A percentile compares a stretch with the other conserved stretches of the same genome.
These are phyloP conservation scores for Sphyrna mokarran DNA, from an alignment of 2,113 vertebrate genomes.

Conservation along the genomic window DNA sequence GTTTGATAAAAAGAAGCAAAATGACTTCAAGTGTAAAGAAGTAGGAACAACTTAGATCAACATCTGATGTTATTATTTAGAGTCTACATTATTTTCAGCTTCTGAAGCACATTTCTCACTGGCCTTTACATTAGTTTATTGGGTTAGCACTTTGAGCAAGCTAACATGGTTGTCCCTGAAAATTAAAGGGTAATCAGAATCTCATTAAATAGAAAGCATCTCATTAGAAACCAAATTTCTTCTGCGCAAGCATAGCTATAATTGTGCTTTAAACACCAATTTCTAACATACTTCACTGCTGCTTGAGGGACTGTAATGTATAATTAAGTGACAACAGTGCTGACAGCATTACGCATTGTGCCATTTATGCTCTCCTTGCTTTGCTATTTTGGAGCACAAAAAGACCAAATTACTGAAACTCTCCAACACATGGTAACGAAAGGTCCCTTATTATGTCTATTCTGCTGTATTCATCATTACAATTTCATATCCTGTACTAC, in stretches of 20 bases:
- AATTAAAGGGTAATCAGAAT: background rate
- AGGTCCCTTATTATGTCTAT: background rate
- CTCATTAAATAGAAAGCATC: background rate
- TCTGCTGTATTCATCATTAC: background rate
- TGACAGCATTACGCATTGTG: background rate
- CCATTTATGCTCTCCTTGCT: background rate
- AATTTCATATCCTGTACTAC: background rate
- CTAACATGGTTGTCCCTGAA: background rate
- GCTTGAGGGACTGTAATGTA: background rate
- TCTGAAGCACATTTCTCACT: background rate
- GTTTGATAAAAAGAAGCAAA: background rate
- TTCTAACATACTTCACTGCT: background rate
- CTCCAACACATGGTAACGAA: background rate
- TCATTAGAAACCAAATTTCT: background rate
- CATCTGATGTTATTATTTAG: background rate
- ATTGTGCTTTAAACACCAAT: background rate
- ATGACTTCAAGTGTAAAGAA: background rate
- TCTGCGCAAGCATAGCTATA: background rate
- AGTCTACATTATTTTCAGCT: background rate
- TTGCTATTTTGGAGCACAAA: conserved; percentile 21
- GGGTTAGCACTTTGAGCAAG: background rate
- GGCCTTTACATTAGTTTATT: background rate
- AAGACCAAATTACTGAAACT: conserved; percentile 5
- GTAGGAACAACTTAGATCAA: background rate
- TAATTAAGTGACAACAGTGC: conserved; percentile 12